phyloP scores from a whole-genome alignment of 2,113 vertebrate genomes.

The Stigmatopora nigra region DNA sequence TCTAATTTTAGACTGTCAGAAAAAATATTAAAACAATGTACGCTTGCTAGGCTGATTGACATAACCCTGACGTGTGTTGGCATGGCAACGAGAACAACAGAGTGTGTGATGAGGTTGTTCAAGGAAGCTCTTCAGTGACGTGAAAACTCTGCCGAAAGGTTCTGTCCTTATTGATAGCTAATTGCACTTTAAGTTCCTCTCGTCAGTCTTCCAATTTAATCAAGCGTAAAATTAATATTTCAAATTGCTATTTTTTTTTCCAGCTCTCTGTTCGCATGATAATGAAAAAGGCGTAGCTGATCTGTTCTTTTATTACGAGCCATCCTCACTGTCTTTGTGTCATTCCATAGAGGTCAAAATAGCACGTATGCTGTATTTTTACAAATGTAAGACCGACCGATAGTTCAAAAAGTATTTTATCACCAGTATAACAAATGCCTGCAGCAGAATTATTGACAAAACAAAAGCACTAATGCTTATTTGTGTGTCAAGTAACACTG shows the following conservation, averaged over 20 bases:
- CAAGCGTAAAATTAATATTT: slow-evolving; percentile 64
- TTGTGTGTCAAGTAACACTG: background rate
- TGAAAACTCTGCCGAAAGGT: background rate
- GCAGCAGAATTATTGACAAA: background rate
- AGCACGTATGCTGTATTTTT: background rate
- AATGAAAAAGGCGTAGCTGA: slow-evolving; percentile 35
- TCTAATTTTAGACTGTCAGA: background rate
- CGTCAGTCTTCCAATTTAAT: slow-evolving; percentile 58
- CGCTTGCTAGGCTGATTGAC: slow-evolving; percentile 14
- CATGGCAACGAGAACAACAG: background rate
- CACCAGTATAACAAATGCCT: background rate
- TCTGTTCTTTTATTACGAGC: slow-evolving; percentile 40
- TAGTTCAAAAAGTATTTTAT: too few species aligned
- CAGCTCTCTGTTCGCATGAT: slow-evolving; percentile 46
- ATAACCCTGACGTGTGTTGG: slow-evolving; percentile 27
- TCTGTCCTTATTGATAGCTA: slow-evolving; percentile 50
- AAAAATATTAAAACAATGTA: background rate
- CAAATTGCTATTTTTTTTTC: slow-evolving; percentile 32
- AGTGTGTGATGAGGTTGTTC: background rate
- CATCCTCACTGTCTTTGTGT: slow-evolving; percentile 12
- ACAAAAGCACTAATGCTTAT: background rate
- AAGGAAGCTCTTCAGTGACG: background rate
- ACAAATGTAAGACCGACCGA: too few species aligned
- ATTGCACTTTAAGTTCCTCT: slow-evolving; percentile 56
- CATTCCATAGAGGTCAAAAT: background rate